A percentile compares a stretch with the other conserved stretches of the same genome.
Conservation (phyloP, 2,888 invertebrate genomes). For the Orthosia cruda region DNA sequence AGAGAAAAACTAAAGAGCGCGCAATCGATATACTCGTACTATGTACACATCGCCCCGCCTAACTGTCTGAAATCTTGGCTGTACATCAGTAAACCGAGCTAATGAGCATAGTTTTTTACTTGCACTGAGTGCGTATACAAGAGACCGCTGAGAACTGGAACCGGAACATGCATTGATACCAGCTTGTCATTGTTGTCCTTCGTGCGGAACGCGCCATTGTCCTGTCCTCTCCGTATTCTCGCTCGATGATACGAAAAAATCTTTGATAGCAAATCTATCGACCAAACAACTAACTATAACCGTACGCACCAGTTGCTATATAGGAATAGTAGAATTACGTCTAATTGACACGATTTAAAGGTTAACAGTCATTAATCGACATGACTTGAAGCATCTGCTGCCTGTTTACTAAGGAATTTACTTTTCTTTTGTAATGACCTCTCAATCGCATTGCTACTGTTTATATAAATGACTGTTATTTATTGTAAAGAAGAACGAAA, state of each 20-base stretch:
- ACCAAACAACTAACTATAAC: constrained; percentile 35
- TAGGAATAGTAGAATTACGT: constrained; percentile 39
- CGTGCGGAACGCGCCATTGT: constrained; percentile 81
- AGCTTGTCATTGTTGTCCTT: constrained; percentile 82
- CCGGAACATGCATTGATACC: constrained; percentile 73
- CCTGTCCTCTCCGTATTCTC: constrained; percentile 68
- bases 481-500: constrained; percentile 45
- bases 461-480: constrained; percentile 47
- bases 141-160: constrained; percentile 68
- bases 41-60: constrained; percentile 36
- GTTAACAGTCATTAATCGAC: constrained; percentile 57
- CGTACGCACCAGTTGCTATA: constrained; percentile 25
- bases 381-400: constrained; percentile 54
- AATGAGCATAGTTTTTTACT: constrained; percentile 57
- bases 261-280: constrained; percentile 52
- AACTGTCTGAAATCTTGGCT: constrained; percentile 35
- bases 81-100: constrained; percentile 36
- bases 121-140: constrained; percentile 35
- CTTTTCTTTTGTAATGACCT: constrained; percentile 53
- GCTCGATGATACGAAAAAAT: constrained; percentile 54
- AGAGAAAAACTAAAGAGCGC: constrained; percentile 46
- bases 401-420: constrained; percentile 36
- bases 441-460: constrained; percentile 47
- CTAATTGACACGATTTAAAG: constrained; percentile 61
- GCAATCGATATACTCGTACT: constrained; percentile 43